Evolutionary conservation across 2,888 invertebrate genomes (phyloP), one percentile per base, ranked within the genome.

Genomic region (Melieria picta): DNA sequence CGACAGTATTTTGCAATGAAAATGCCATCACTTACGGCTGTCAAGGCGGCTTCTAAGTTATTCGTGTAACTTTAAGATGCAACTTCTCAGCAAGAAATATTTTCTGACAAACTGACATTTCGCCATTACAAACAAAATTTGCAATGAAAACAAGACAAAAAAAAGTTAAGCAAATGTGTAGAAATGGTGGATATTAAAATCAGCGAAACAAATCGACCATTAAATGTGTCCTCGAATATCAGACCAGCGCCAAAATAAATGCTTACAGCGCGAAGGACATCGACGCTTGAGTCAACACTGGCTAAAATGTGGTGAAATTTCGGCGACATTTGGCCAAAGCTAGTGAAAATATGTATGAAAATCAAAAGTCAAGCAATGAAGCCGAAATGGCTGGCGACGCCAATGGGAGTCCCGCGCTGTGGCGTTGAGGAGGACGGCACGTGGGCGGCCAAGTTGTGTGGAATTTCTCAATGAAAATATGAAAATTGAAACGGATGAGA

Each of bases 351-450:
- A 30, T 30, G 30, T 30, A 30, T 30, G 30, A 30, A 30, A 30
- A 30, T 30, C 30, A 30, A 30, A 30, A 30, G 30, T 30, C 30
- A 30, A 30, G 30, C 30, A 30, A 30, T n/a, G 67, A 52, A 67
- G 67, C 60, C 67, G 52, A 67, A 60, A 48, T 52, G 67, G 60
- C 67, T 67, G 43, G 60, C 60, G 67, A 67, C 67, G 67, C 67
- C 67, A 67, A 43, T 7, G 42, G n/a, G 30, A 30, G 30, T 30
- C 30, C 30, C 30, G 2, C 30, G 30, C 30, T 30, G 1, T 30
- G 30, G 30, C 30, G 30, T 30, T 30, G 30, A 30, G 30, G 30
- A 2, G 30, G 30, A 30, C 30, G 30, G 30, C 30, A 30, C 30
- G 30, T 30, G 30, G 30, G 30, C 30, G 30, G 48, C 30, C 9